Base-by-base conservation (phyloP, 2,113 vertebrate genomes). In the Gobio gobio region DNA sequence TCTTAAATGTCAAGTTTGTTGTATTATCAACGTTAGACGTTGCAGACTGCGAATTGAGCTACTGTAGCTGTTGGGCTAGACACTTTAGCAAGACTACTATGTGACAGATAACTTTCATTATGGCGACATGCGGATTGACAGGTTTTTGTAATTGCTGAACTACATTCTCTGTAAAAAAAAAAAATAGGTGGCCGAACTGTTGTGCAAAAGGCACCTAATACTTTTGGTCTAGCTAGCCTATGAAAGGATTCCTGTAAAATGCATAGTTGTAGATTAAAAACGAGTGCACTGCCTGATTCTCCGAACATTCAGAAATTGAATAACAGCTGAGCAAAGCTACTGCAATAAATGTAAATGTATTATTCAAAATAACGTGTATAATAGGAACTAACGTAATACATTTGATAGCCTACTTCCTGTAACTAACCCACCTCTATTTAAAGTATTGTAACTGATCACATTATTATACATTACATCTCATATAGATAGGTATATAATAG, bases 11-110 rank as follows among this genome's bases (percentile, higher is more conserved):
- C 12, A 49, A 18, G n/a, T 63, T 26, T 33, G 24, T 82, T 51
- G 45, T 68, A 14, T 68, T 54, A 10, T 82, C 45, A 26, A 49
- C 26, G 18, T 68, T 33, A 33, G 47, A 68, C 63, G 36, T 2
- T 54, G 79, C 45, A 68, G 40, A 49, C 43, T 49, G 49, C 51
- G 49, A 18, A 56, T 77, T 33, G 20, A 2, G 74, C 74, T 76
- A 9, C 16, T 73, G 40, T 82, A 82, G 79, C 79, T 54, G 63
- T 33, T 68, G 24, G 16, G 78, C 78, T 54, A 82, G 10, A 68
- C 18, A 20, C 45, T 51, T 68, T 47, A 49, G 79, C 79, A n/a
- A 68, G 47, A 40, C 29, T 26, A 59, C 22, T 81, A 33, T 63
- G 36, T 79, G 58, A 64, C 78, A 33, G 43, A 81, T 66, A n/a